Base-by-base conservation (phyloP, 64 coral and sea anemone genomes). In the Montipora foliosa region DNA sequence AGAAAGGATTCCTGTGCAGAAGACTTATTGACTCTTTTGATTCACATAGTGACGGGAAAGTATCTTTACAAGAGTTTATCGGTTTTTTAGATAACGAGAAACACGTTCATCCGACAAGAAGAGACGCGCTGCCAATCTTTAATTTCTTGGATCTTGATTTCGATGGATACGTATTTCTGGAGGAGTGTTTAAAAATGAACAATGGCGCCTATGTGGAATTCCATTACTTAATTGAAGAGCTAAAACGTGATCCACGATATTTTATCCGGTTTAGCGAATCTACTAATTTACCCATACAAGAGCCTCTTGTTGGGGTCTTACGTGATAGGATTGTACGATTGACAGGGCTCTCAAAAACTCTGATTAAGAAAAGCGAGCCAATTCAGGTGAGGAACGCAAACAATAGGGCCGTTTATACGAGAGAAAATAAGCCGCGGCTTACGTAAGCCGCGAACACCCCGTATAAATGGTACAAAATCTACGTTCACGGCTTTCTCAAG, bases 231-330 rank as follows among this genome's bases (percentile, higher is more conserved):
- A 21, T 86, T 3, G 82, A 86, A 68, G 19, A 51, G 66, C 82
- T 86, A 7, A 86, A 86, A 52, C 47, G 16, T 0, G 15, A 70
- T 51, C 82, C 82, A 11, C 45, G 82, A 11, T 72, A 86, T 72
- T 86, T 69, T 70, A 47, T 86, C 67, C 82, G 82, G 5, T 86
- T 86, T 86, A 86, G 82, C 20, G 82, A 86, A 16, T 49, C 44
- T 49, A 37, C 66, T 12, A 49, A 7, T 47, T 68, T 86, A n/a
- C 47, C 66, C 7, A 21, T 4, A 67, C 15, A 86, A 46, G 47
- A 50, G 19, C 82, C 82, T 1, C 44, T 86, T 12, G 66, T 86
- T 9, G 20, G 10, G 19, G 5, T 9, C 2, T 49, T 86, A 4
- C 82, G 51, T 16, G 66, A 49, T n/a, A 86, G 82, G 13, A 50